Evolutionary conservation across 2,113 vertebrate genomes (phyloP).

Genomic region (Poicephalus meyeri): DNA sequence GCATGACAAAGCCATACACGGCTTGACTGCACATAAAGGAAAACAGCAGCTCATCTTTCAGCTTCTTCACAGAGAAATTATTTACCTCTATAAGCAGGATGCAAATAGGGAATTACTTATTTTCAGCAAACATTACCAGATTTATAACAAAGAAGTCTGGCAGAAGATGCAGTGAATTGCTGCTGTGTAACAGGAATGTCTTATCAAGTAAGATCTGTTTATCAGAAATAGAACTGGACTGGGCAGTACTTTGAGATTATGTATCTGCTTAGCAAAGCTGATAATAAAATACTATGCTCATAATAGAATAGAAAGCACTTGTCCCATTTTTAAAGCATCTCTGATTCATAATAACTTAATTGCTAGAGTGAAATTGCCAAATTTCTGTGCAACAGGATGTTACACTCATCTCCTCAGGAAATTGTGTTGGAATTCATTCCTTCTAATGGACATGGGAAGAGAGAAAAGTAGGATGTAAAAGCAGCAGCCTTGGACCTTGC

Average conservation of each 20-base stretch:
- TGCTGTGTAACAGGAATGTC: neutral
- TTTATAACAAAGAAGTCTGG: neutral
- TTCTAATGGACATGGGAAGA: neutral
- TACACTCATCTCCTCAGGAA: neutral
- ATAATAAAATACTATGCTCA: neutral
- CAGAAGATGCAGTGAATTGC: neutral
- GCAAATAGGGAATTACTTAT: neutral
- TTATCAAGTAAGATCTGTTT: neutral
- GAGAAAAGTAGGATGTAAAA: neutral
- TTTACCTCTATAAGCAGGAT: neutral
- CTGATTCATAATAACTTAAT: neutral
- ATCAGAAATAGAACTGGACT: accelerated
- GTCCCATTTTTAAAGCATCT: neutral
- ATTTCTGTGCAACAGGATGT: neutral
- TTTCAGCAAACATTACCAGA: neutral
- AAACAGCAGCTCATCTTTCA: neutral
- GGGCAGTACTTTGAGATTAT: neutral
- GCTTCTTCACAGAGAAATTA: neutral
- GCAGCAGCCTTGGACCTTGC: neutral
- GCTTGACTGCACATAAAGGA: neutral
- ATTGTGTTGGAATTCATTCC: accelerated
- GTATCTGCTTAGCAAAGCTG: neutral
- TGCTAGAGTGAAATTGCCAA: neutral
- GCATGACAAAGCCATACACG: neutral
- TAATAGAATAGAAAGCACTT: neutral